These are phyloP conservation scores for Limnodromus scolopaceus DNA, from an alignment of 2,797 vertebrate species.

Conservation along the genomic window DNA sequence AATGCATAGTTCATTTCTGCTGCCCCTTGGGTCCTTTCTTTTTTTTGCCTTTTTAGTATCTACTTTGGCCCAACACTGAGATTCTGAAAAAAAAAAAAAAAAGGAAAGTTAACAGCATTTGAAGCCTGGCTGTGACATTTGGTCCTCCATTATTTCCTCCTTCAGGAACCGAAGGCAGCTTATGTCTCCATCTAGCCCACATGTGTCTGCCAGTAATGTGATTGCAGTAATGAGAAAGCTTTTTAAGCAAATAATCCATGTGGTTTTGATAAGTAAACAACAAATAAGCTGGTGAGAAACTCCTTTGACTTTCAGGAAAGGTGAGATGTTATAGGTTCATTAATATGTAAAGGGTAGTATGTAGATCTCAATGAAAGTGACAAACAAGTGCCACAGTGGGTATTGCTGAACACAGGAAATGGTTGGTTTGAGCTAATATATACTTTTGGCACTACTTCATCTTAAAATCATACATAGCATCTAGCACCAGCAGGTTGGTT, in stretches of 20 bases:
- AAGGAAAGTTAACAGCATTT: neutral
- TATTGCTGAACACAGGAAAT: constrained; percentile 86
- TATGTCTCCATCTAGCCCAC: neutral
- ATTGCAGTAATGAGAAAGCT: constrained; percentile 64
- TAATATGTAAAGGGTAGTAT: constrained; percentile 85
- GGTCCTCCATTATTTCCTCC: neutral
- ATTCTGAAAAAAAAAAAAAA: neutral
- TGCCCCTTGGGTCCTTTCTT: neutral
- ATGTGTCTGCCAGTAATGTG: constrained; percentile 58
- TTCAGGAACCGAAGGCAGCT: neutral
- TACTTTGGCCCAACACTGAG: neutral
- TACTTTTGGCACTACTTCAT: constrained; percentile 93
- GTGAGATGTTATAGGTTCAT: constrained; percentile 83
- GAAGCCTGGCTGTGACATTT: neutral
- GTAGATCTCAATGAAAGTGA: constrained; percentile 87
- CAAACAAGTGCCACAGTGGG: constrained; percentile 81
- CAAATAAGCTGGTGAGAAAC: constrained; percentile 67
- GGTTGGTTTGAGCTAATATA: constrained; percentile 89
- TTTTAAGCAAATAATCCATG: constrained; percentile 73
- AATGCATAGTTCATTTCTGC: neutral
- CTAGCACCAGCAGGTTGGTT: constrained; percentile 97
- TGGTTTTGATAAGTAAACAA: constrained; percentile 79
- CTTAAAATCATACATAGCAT: constrained; percentile 99
- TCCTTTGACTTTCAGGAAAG: constrained; percentile 84
- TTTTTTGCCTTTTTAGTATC: neutral